Conservation (phyloP, 2,888 invertebrate species). For the Drosophila paucipuncta region DNA sequence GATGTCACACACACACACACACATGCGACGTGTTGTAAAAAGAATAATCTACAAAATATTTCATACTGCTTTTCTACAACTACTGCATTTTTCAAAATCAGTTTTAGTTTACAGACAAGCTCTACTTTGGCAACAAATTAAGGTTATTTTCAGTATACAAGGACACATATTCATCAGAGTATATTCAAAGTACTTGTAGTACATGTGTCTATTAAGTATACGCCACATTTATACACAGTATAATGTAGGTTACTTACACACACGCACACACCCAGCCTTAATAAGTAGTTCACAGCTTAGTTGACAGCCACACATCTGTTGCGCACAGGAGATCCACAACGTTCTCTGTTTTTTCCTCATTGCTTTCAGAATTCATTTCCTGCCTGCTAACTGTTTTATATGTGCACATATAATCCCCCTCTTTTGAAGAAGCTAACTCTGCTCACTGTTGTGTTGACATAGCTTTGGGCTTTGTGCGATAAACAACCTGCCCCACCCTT, state of each 20-base stretch:
- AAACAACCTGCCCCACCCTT: constrained; percentile 3
- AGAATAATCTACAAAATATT: not conserved
- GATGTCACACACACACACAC: constrained; percentile 1
- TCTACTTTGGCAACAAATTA: not conserved
- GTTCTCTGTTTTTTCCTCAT: constrained; percentile 19
- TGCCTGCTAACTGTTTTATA: constrained; percentile 59
- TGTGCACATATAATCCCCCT: constrained; percentile 56
- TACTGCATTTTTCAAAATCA: not conserved
- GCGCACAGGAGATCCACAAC: constrained; percentile 14
- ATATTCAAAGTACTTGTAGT: not conserved
- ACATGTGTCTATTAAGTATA: constrained; percentile 31
- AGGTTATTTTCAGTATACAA: not conserved
- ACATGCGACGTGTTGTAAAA: constrained; percentile 6
- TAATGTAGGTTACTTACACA: not conserved
- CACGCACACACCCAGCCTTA: not conserved
- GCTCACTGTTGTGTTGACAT: constrained; percentile 40
- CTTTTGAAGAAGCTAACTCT: constrained; percentile 33
- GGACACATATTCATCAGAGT: constrained; percentile 6
- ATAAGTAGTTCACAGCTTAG: constrained; percentile 41
- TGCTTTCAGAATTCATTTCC: constrained; percentile 54
- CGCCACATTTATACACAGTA: constrained; percentile 21
- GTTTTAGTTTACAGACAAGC: not conserved
- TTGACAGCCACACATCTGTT: constrained; percentile 33
- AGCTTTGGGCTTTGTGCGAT: constrained; percentile 23
- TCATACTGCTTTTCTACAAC: not conserved